Base-by-base conservation (phyloP, 1,140 invertebrate genomes). In the Eueides isabella region DNA sequence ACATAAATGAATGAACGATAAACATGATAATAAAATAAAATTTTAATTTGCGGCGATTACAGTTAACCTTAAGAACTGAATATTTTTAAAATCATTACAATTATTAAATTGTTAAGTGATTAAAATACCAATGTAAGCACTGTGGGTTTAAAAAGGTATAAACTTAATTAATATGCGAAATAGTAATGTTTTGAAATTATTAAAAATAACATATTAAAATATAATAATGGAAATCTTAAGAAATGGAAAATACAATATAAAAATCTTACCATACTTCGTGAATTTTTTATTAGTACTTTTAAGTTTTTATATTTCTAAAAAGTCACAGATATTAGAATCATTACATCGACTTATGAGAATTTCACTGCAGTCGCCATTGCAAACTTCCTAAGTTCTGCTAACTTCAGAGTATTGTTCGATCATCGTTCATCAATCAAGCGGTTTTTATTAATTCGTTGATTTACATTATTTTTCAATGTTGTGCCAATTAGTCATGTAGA, bases 321-420 rank as follows among this genome's bases (percentile, higher is more conserved):
- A 44, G 11, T 11, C 48, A 55, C 48, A 55, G 48, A 55, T 55
- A 26, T 14, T 55, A 55, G 7, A 23, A 55, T 23, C 9, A 11
- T 26, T 55, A 55, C 19, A 67, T 73, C 44, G 67, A 65, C 48
- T 55, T 74, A 48, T 64, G 33, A 38, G 62, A 75, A 44, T 62
- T 75, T 75, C 74, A 75, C 55, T 71, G 64, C 68, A 75, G 80
- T 89, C 88, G 86, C 86, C 80, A 85, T 89, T 89, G 82, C 80
- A 81, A 85, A 84, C 80, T 82, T 80, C 70, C 71, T 83, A 86
- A 75, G 76, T 80, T 80, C 79, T 77, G 72, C 88, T 85, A 89
- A 91, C 89, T 92, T 92, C 91, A 92, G 80, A 81, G 83, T 91
- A 91, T 89, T 92, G 89, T 92, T 88, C 81, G 89, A 91, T 90